Evolutionary conservation across 2,797 vertebrate species (phyloP), one percentile per base, ranked within the genome.

Genomic region (Pristis pectinata): DNA sequence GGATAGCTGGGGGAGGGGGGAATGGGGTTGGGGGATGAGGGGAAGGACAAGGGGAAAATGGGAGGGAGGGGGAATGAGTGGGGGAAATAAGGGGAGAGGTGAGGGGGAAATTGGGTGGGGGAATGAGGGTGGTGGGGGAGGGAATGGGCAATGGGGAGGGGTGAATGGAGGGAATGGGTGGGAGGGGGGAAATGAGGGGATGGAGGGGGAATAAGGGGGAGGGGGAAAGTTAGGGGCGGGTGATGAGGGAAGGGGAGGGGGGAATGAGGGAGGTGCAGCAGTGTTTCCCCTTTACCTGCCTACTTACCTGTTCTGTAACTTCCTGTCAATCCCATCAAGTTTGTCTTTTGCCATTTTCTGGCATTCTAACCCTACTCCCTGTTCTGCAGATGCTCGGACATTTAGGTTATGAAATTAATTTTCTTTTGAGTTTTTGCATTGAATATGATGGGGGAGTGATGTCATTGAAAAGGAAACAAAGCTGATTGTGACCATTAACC

Each of bases 401-500:
- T 72, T 74, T 74, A 93, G 93, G n/a, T 74, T 74, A 74, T 41
- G 93, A 93, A 30, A 93, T 74, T 34, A 30, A 74, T 72, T 74
- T 93, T 74, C 13, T 72, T 74, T 7, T 74, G 67, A 19, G 41
- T 30, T 72, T 49, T 53, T n/a, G 30, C 1, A 93, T 44, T 93
- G 22, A 53, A 19, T 70, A 41, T 44, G 41, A 72, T 27, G 93
- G 92, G 41, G 41, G 67, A n/a, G 67, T 93, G 92, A 93, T 93
- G 91, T 93, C 64, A 37, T 3, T 72, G 37, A 93, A 93, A 93
- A 49, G 44, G 41, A 74, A 74, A 93, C 44, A 93, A 93, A 93
- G 92, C 92, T 72, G 67, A 93, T 93, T 93, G 41, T 93, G 92
- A 93, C 92, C 24, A 53, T 74, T 53, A 0, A 74, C 24, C 70